phyloP scores from a whole-genome alignment of 2,797 vertebrate species.

The Dallia pectoralis region DNA sequence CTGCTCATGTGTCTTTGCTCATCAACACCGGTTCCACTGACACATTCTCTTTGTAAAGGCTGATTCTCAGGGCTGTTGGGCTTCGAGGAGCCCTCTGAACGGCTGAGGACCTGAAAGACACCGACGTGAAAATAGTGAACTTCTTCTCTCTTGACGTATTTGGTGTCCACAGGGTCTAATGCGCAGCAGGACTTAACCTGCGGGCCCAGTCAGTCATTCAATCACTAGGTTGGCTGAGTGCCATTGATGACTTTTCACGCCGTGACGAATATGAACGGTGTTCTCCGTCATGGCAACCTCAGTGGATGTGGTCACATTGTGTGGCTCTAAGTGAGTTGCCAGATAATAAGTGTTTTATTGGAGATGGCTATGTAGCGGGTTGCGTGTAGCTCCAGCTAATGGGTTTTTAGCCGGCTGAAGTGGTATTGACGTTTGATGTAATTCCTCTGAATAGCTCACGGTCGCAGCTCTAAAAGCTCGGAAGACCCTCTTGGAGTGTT shows the following conservation, averaged over 20 bases:
- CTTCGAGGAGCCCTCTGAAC: not conserved
- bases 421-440: constrained; percentile 53
- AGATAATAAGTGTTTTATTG: constrained; percentile 51
- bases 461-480: not conserved
- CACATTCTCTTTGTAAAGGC: not conserved
- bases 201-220: constrained; percentile 25
- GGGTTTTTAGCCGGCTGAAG: constrained; percentile 46
- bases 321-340: constrained; percentile 54
- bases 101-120: not conserved
- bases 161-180: constrained; percentile 4
- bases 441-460: constrained; percentile 43
- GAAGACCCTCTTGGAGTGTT: not conserved
- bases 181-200: constrained; percentile 25
- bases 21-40: constrained; percentile 20
- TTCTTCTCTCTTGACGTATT: not conserved
- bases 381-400: constrained; percentile 46
- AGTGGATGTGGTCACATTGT: constrained; percentile 41
- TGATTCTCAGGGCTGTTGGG: not conserved
- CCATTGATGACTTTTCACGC: constrained; percentile 23
- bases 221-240: constrained; percentile 11
- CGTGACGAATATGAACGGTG: not conserved
- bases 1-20: constrained; percentile 1
- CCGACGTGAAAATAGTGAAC: not conserved
- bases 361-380: constrained; percentile 37
- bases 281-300: constrained; percentile 8